These are phyloP conservation scores for Drosophila niveifrons DNA, from an alignment of 2,888 invertebrate genomes.

Conservation along the genomic window DNA sequence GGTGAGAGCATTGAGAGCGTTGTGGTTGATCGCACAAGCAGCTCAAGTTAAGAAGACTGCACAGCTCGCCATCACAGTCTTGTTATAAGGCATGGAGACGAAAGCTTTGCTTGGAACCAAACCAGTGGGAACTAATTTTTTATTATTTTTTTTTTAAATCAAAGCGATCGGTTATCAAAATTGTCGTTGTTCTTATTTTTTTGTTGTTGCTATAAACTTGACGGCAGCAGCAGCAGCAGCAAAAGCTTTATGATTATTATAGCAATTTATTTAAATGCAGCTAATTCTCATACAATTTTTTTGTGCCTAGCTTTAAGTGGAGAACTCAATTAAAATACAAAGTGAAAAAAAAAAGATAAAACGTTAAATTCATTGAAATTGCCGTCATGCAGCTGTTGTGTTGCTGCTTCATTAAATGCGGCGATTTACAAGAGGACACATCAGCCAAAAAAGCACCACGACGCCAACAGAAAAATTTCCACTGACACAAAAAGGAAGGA, in stretches of 20 bases:
- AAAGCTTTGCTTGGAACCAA: background rate
- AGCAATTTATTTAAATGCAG: conserved; percentile 15
- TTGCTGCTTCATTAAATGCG: background rate
- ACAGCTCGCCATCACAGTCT: background rate
- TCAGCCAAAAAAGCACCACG: too few species aligned
- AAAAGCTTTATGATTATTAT: conserved; percentile 20
- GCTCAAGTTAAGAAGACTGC: conserved; percentile 8
- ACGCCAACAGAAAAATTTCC: too few species aligned
- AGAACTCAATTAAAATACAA: conserved; percentile 33
- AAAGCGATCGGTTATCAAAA: conserved; percentile 5
- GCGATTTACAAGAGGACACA: too few species aligned
- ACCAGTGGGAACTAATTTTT: conserved; percentile 8
- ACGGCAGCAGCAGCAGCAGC: conserved; percentile 1
- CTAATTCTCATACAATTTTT: conserved; percentile 6
- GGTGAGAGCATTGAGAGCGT: conserved; percentile 46
- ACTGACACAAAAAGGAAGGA: too few species aligned
- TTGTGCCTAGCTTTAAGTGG: conserved; percentile 33
- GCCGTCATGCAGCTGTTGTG: conserved; percentile 25
- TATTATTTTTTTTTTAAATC: background rate
- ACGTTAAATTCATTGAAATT: conserved; percentile 27
- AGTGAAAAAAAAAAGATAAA: conserved; percentile 17
- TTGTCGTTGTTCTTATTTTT: background rate
- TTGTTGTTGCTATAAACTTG: background rate
- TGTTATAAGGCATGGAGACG: conserved; percentile 10
- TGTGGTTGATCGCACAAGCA: conserved; percentile 57